Evolutionary conservation across 2,113 vertebrate genomes (phyloP).

Genomic region (Elaphurus davidianus): DNA sequence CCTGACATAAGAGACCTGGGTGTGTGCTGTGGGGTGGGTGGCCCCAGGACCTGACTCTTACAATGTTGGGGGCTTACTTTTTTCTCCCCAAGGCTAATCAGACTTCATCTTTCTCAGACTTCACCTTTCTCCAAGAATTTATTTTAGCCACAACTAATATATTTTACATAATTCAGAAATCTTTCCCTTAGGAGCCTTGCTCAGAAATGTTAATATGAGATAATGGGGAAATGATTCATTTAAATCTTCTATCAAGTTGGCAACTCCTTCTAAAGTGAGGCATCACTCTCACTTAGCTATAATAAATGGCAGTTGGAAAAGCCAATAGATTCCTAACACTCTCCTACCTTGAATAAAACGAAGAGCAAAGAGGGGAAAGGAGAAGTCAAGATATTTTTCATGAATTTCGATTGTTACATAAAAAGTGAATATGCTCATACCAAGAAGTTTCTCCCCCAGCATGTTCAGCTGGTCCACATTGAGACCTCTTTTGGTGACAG

Average conservation of each 20-base stretch:
- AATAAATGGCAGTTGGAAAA: background rate
- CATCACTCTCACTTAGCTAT: background rate
- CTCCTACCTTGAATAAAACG: background rate
- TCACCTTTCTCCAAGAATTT: background rate
- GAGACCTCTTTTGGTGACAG: constrained; percentile 89
- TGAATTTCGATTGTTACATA: background rate
- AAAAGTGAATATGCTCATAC: constrained; percentile 68
- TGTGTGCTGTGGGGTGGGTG: accelerated
- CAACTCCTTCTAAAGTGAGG: background rate
- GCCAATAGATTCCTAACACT: background rate
- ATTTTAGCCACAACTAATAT: background rate
- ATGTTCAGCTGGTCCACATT: constrained; percentile 88
- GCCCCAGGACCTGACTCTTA: background rate
- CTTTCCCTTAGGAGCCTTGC: background rate
- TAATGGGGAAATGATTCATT: background rate
- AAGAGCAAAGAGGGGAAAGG: background rate
- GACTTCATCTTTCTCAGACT: background rate
- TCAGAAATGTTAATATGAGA: background rate
- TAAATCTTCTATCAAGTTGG: background rate
- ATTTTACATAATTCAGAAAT: background rate
- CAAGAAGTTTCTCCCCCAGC: constrained; percentile 88
- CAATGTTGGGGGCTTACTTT: background rate
- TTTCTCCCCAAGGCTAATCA: background rate
- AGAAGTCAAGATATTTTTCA: background rate
- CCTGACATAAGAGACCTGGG: background rate